These are phyloP conservation scores for Panagrolaimus sp. DNA, from an alignment of 1,140 invertebrate genomes.

Conservation along the genomic window DNA sequence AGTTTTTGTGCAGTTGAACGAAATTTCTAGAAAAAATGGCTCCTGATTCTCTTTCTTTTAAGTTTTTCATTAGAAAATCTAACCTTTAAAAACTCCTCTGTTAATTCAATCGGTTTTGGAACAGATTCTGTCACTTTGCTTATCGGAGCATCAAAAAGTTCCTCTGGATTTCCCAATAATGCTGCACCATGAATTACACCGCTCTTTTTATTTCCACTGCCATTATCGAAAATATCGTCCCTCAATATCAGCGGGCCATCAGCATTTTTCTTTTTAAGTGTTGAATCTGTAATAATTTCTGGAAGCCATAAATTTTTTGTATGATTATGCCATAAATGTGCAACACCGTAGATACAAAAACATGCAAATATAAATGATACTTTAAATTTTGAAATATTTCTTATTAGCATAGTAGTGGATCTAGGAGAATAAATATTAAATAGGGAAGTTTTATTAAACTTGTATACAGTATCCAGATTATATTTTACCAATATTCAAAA, in stretches of 20 bases:
- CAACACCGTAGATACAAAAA: background rate
- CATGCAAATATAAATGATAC: background rate
- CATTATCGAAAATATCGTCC: constrained; percentile 28
- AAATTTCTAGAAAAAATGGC: constrained; percentile 25
- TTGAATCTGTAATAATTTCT: background rate
- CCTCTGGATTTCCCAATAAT: background rate
- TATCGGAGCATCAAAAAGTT: background rate
- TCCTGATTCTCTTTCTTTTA: too few relatives aligned
- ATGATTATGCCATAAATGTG: background rate
- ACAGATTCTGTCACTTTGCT: background rate
- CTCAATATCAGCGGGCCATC: constrained; percentile 30
- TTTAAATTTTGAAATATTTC: background rate
- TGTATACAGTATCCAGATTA: background rate
- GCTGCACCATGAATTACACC: background rate
- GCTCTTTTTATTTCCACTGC: background rate
- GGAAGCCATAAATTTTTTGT: background rate
- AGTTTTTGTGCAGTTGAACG: constrained; percentile 28
- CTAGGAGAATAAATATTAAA: background rate
- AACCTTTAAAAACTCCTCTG: constrained; percentile 1
- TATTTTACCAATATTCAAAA: background rate
- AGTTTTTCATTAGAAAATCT: background rate
- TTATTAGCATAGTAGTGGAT: background rate
- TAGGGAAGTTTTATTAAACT: background rate
- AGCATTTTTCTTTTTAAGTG: constrained; percentile 32
- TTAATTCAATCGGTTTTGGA: background rate